Conservation (phyloP, 2,888 invertebrate genomes). For the Lagria hirta region DNA sequence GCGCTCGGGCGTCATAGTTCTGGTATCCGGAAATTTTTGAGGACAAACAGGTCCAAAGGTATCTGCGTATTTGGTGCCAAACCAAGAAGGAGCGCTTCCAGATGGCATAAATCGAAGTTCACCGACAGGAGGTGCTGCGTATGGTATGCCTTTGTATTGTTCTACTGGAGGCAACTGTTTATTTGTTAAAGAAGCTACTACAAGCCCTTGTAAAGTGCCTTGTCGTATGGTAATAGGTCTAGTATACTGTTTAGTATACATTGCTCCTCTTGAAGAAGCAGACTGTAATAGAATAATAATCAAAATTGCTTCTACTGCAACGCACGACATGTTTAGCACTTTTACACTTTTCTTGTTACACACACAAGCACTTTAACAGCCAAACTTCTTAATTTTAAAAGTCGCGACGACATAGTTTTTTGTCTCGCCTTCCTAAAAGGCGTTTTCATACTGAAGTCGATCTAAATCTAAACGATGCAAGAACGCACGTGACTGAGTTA, state of each 20-base stretch:
- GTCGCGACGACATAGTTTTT: too few species aligned
- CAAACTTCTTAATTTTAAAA: too few species aligned
- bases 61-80: constrained; percentile 62
- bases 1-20: constrained; percentile 66
- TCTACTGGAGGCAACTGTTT: constrained; percentile 67
- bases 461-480: constrained; percentile 34
- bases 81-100: constrained; percentile 81
- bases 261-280: too few species aligned
- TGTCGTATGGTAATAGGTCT: constrained; percentile 59
- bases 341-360: constrained; percentile 3
- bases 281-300: too few species aligned
- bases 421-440: constrained; percentile 41
- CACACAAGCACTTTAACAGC: not conserved
- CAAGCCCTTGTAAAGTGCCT: constrained; percentile 68
- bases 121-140: constrained; percentile 77
- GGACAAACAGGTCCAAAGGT: constrained; percentile 83
- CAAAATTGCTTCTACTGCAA: too few species aligned
- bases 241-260: constrained; percentile 38
- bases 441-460: constrained; percentile 33
- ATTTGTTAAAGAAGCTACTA: constrained; percentile 62
- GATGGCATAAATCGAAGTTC: constrained; percentile 60
- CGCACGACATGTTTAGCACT: too few species aligned
- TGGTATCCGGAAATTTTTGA: constrained; percentile 72
- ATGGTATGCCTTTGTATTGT: constrained; percentile 78
- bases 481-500: constrained; percentile 42